Conservation (phyloP, 2,797 vertebrate genomes). For the Tangara arthus region DNA sequence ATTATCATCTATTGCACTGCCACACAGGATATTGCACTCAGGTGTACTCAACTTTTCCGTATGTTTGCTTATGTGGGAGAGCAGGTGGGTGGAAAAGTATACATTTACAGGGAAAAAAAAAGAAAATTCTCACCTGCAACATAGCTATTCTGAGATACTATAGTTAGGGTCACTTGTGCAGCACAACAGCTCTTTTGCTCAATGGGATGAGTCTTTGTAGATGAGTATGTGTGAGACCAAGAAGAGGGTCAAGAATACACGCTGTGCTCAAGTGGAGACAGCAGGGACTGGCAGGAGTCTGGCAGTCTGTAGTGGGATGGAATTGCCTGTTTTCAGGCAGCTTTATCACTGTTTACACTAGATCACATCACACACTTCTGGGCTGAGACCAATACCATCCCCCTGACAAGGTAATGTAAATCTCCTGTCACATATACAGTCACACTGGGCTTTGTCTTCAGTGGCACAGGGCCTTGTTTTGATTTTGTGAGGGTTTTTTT, state of each 20-base stretch:
- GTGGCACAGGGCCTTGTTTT: not conserved
- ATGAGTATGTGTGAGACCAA: not conserved
- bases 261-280: not conserved
- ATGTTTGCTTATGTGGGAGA: not conserved
- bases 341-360: not conserved
- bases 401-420: not conserved
- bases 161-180: not conserved
- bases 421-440: not conserved
- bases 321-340: not conserved
- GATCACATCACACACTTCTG: not conserved
- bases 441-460: not conserved
- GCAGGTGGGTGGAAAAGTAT: not conserved
- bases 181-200: not conserved
- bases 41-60: not conserved
- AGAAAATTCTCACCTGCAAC: not conserved
- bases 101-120: not conserved
- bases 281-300: not conserved
- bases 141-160: not conserved
- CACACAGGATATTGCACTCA: rapidly evolving
- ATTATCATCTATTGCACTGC: not conserved
- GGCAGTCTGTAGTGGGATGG: not conserved
- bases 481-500: not conserved
- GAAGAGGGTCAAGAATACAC: not conserved
- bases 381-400: not conserved
- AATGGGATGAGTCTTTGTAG: not conserved